A percentile compares a stretch with the other conserved stretches of the same genome.
These are phyloP conservation scores for Ophioderma brevispina DNA, from an alignment of 35 echinoderm and acorn worm species.

Conservation along the genomic window DNA sequence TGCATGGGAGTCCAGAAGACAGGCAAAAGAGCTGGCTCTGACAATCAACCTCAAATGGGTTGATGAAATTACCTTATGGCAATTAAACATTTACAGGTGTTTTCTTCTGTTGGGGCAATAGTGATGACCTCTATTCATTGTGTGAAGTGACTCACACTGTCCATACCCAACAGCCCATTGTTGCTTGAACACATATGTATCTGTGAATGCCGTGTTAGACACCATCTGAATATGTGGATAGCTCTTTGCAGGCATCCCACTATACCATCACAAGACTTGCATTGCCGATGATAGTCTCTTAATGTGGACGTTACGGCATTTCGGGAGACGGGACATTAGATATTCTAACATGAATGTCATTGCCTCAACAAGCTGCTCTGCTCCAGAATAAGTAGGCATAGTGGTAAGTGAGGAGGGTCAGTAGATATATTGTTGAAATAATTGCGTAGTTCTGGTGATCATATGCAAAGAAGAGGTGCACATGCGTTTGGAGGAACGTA, in stretches of 20 bases:
- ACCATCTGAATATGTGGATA: constrained; percentile 49
- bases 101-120: background rate
- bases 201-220: constrained; percentile 41
- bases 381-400: background rate
- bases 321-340: constrained; percentile 36
- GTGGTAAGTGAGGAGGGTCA: background rate
- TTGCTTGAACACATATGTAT: background rate
- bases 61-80: background rate
- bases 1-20: background rate
- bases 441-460: background rate
- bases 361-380: constrained; percentile 27
- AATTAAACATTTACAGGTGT: background rate
- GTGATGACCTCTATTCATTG: background rate
- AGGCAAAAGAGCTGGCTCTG: background rate
- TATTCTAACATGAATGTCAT: constrained; percentile 35
- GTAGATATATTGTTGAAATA: background rate
- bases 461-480: background rate
- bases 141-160: background rate
- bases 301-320: constrained; percentile 51
- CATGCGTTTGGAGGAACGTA: background rate
- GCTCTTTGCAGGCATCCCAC: constrained; percentile 40
- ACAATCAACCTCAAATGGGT: background rate
- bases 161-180: background rate
- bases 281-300: constrained; percentile 49
- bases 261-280: constrained; percentile 30